A percentile compares a stretch with the other conserved stretches of the same genome.
These are phyloP conservation scores for Poecile atricapillus DNA, from an alignment of 2,113 vertebrate species.

Conservation along the genomic window DNA sequence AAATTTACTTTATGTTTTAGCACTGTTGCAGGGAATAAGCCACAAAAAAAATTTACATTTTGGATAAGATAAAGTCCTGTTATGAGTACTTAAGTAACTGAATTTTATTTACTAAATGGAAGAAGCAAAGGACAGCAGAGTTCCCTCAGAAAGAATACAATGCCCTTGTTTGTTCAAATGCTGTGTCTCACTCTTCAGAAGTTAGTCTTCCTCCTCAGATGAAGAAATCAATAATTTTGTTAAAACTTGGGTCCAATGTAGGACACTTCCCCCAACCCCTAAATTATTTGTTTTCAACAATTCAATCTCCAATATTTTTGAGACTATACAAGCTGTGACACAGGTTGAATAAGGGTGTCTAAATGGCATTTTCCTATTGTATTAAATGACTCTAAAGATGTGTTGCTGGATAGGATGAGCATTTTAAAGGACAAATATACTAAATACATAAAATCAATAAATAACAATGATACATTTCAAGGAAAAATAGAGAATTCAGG, in stretches of 20 bases:
- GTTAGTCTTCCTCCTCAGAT: not conserved
- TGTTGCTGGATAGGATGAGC: not conserved
- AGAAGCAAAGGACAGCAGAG: not conserved
- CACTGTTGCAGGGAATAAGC: not conserved
- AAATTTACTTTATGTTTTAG: not conserved
- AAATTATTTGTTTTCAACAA: not conserved
- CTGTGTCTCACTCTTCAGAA: not conserved
- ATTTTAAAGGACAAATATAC: not conserved
- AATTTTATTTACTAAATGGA: not conserved
- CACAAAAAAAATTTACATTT: not conserved
- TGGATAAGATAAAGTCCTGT: not conserved
- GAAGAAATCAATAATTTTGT: not conserved
- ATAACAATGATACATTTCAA: not conserved
- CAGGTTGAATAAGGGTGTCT: not conserved
- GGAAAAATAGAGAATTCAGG: not conserved
- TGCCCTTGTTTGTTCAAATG: not conserved
- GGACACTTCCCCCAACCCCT: accelerated
- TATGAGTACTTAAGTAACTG: not conserved
- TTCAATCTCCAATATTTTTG: not conserved
- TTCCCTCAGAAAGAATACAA: not conserved
- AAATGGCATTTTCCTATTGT: not conserved
- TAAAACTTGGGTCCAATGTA: not conserved
- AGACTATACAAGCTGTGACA: not conserved
- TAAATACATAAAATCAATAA: not conserved
- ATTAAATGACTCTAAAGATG: not conserved